Percentiles rank a stretch among this genome's conserved stretches.
Conservation (phyloP, 2,888 invertebrate genomes). For the Apocheima hispidaria region DNA sequence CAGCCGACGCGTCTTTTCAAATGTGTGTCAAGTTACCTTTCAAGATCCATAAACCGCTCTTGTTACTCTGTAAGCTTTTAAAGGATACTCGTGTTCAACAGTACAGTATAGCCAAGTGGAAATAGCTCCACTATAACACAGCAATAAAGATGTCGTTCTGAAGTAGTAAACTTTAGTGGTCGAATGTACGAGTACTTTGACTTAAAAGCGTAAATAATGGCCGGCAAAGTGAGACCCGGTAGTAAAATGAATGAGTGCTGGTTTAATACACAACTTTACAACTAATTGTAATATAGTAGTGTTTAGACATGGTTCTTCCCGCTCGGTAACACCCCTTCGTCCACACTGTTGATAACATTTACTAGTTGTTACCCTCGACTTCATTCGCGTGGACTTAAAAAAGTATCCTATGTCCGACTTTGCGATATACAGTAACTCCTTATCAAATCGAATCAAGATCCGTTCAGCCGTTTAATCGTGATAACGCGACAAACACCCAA, state of each 20-base stretch:
- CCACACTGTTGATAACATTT: no score
- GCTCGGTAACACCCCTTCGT: no score
- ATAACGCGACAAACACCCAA: no score
- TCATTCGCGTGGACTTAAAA: no score
- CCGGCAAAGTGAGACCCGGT: constrained; percentile 7
- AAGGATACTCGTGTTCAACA: neutral
- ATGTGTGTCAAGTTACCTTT: neutral
- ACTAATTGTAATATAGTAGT: constrained; percentile 5
- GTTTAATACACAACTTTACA: neutral
- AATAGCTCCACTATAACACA: constrained; percentile 22
- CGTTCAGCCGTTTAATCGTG: no score
- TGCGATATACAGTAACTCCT: no score
- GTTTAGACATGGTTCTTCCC: no score
- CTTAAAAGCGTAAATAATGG: constrained; percentile 24
- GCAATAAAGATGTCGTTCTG: constrained; percentile 25
- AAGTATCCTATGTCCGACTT: no score
- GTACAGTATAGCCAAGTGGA: constrained; percentile 11
- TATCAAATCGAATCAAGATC: no score
- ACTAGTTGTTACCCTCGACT: no score
- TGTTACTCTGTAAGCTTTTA: constrained; percentile 2
- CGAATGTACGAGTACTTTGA: constrained; percentile 17
- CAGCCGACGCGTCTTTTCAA: neutral
- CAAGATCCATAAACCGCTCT: neutral
- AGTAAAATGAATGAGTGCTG: neutral
- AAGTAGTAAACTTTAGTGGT: constrained; percentile 30